phyloP scores from a whole-genome alignment of 1,140 invertebrate species.

The Bombus ignitus region DNA sequence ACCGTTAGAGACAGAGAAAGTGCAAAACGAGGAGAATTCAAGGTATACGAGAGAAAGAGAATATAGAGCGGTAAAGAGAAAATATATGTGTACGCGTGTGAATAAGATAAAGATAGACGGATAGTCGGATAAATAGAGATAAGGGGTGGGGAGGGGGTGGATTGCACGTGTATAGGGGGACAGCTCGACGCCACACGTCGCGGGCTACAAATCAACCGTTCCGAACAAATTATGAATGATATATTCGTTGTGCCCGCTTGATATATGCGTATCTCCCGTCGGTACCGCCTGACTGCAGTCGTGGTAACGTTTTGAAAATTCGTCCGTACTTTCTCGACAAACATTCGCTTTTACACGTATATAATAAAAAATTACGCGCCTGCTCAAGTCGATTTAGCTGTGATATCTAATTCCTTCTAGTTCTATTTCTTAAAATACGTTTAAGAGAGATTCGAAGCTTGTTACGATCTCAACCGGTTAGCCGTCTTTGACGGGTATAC shows the following conservation, averaged over 20 bases:
- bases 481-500: too few species aligned
- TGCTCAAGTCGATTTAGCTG: constrained; percentile 16
- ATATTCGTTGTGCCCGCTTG: constrained; percentile 81
- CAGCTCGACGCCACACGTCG: constrained; percentile 78
- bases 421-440: background rate
- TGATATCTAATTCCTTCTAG: background rate
- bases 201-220: constrained; percentile 81
- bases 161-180: constrained; percentile 57
- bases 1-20: constrained; percentile 36
- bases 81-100: constrained; percentile 14
- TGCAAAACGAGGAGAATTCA: constrained; percentile 14
- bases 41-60: constrained; percentile 34
- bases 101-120: constrained; percentile 17
- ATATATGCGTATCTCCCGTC: constrained; percentile 79
- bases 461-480: too few species aligned
- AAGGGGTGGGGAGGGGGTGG: constrained; percentile 27
- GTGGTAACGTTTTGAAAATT: constrained; percentile 64
- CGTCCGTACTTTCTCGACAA: constrained; percentile 62
- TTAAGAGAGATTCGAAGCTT: background rate
- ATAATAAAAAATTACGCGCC: constrained; percentile 46
- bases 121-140: constrained; percentile 12
- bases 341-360: constrained; percentile 36
- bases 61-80: constrained; percentile 37
- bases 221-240: constrained; percentile 83
- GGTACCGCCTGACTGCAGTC: constrained; percentile 65